A percentile compares a stretch with the other conserved stretches of the same genome.
Conservation (phyloP, 2,797 vertebrate species). For the Onychomys torridus region DNA sequence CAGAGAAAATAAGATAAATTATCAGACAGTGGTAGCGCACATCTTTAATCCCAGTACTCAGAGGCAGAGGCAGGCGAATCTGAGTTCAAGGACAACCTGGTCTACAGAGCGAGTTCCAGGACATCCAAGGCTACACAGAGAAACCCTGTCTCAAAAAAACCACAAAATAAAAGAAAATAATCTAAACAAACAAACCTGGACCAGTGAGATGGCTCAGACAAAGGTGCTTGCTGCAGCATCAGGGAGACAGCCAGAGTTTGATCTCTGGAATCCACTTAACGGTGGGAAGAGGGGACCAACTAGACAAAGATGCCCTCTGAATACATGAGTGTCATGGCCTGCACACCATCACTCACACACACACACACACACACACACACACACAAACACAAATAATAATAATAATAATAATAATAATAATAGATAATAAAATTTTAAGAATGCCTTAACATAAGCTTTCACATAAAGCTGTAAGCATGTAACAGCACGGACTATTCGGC, state of each 20-base stretch:
- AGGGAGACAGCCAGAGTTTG: neutral
- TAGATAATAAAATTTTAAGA: neutral
- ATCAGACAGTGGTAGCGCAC: neutral
- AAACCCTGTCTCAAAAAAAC: neutral
- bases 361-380: neutral
- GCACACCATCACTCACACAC: too few relatives aligned
- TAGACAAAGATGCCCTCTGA: neutral
- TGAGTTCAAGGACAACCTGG: neutral
- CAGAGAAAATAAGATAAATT: neutral
- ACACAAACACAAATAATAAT: neutral
- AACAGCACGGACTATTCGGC: slow-evolving; percentile 5
- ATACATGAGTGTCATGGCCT: neutral
- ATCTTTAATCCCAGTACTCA: neutral
- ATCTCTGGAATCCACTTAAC: neutral
- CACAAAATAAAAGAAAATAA: neutral
- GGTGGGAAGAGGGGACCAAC: neutral
- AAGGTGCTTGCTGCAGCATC: neutral
- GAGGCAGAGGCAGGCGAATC: neutral
- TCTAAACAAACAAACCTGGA: neutral
- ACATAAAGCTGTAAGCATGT: neutral
- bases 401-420: neutral
- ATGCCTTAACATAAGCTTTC: neutral
- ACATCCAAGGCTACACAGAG: neutral
- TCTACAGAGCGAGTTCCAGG: neutral
- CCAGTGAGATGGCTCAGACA: neutral